Evolutionary conservation across 2,888 invertebrate species (phyloP), one percentile per base, ranked within the genome.

Genomic region (Drosophila neonasuta): DNA sequence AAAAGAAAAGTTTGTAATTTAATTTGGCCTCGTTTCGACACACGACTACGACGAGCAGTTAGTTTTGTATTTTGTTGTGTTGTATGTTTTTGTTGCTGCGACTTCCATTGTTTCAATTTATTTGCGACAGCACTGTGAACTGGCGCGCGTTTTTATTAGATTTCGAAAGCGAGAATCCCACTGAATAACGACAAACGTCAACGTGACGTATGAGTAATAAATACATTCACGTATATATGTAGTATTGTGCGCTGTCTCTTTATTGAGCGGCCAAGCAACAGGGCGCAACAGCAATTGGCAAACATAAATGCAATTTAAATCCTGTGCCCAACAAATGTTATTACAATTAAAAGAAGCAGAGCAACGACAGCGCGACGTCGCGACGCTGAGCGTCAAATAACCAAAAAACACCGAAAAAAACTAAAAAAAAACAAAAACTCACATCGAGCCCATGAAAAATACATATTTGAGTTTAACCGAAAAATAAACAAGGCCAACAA

Each of bases 381-480:
- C 36, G 36, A 44, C 20, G 44, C 5, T 44, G 46, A 50, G 32
- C 49, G 8, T 15, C 10, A 9, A 54, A 42, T 42, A 41, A 17
- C 49, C 6, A 11, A 36, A 11, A 32, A 32, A 20, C 4, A 20
- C 20, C 4, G 17, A 17, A 17, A 24, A 24, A 5, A 24, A 4
- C 24, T 6, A 49, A 10, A 49, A 54, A 54, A 42, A 3, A 8
- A 6, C n/a, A 20, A 48, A 77, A 62, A 70, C 51, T 58, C 57
- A 51, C 64, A 62, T 34, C 46, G 44, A 67, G 56, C 54, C 81
- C 81, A 86, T 82, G 84, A 86, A 82, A 82, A 83, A 82, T 86
- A 86, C 86, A 82, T 86, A 77, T 82, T 80, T 80, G 77, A 71
- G 81, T 56, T 82, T 80, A 82, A 82, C 81, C 81, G 79, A 80